A percentile compares a stretch with the other conserved stretches of the same genome.
phyloP scores from a whole-genome alignment of 2,797 vertebrate species.

The Yasuhikotakia modesta region DNA sequence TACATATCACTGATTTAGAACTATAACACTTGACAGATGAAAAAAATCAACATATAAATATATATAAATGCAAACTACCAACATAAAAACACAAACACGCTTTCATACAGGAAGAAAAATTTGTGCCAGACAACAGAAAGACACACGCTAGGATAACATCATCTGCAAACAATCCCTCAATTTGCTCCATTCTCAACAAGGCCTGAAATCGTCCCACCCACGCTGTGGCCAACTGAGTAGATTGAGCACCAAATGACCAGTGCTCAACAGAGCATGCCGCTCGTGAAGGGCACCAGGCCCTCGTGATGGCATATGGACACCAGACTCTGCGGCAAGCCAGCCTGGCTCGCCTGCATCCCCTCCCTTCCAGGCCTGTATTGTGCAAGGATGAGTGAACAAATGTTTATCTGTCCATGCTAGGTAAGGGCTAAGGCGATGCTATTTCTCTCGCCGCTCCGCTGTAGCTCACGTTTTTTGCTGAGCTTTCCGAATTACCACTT shows the following conservation, averaged over 20 bases:
- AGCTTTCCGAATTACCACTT: slow-evolving; percentile 40
- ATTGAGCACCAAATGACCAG: slow-evolving; percentile 50
- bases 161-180: slow-evolving; percentile 26
- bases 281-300: slow-evolving; percentile 60
- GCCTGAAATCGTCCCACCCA: slow-evolving; percentile 38
- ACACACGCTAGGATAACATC: slow-evolving; percentile 5
- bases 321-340: slow-evolving; percentile 53
- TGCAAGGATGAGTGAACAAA: slow-evolving; percentile 47
- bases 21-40: background rate
- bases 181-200: slow-evolving; percentile 30
- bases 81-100: background rate
- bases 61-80: background rate
- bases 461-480: slow-evolving; percentile 40
- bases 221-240: slow-evolving; percentile 40
- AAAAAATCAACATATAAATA: background rate
- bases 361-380: slow-evolving; percentile 51
- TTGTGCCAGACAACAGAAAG: slow-evolving; percentile 8
- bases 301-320: slow-evolving; percentile 52
- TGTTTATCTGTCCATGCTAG: slow-evolving; percentile 48
- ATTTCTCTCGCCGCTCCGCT: slow-evolving; percentile 35
- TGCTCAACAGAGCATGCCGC: slow-evolving; percentile 53
- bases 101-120: background rate
- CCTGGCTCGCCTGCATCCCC: slow-evolving; percentile 47
- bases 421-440: slow-evolving; percentile 30
- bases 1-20: background rate